phyloP scores from a whole-genome alignment of 2,797 vertebrate species.

The Chromobotia macracanthus region DNA sequence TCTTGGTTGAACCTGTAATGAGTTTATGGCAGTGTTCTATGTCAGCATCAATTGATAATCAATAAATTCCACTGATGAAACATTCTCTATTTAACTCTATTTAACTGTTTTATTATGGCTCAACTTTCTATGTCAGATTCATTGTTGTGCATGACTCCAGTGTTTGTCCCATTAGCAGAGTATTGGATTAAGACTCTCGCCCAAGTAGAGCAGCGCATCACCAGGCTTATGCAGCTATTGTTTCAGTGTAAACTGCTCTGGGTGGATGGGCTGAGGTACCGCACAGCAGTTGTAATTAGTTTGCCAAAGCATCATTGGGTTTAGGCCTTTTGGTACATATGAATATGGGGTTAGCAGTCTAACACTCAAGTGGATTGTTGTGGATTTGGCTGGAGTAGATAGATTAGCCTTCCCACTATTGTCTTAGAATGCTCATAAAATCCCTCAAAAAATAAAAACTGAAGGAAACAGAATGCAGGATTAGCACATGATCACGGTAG shows the following conservation, averaged over 20 bases:
- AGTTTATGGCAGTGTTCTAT: neutral
- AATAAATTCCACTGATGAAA: too few species aligned
- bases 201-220: conserved; percentile 67
- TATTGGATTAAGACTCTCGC: conserved; percentile 68
- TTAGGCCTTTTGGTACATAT: conserved; percentile 77
- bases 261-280: conserved; percentile 76
- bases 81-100: neutral
- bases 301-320: conserved; percentile 76
- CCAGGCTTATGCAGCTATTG: conserved; percentile 75
- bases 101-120: conserved; percentile 9
- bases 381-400: conserved; percentile 82
- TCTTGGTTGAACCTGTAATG: neutral
- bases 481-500: conserved; percentile 70
- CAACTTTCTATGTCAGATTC: conserved; percentile 51
- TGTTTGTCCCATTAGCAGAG: conserved; percentile 74
- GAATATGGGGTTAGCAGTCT: conserved; percentile 75
- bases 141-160: conserved; percentile 69
- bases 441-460: conserved; percentile 69
- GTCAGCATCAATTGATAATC: neutral
- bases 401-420: conserved; percentile 83
- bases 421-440: conserved; percentile 83
- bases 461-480: conserved; percentile 83
- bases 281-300: conserved; percentile 79
- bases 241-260: conserved; percentile 68
- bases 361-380: conserved; percentile 80